These are phyloP conservation scores for Chascanopsetta lugubris DNA, from an alignment of 2,113 vertebrate genomes.

Conservation along the genomic window DNA sequence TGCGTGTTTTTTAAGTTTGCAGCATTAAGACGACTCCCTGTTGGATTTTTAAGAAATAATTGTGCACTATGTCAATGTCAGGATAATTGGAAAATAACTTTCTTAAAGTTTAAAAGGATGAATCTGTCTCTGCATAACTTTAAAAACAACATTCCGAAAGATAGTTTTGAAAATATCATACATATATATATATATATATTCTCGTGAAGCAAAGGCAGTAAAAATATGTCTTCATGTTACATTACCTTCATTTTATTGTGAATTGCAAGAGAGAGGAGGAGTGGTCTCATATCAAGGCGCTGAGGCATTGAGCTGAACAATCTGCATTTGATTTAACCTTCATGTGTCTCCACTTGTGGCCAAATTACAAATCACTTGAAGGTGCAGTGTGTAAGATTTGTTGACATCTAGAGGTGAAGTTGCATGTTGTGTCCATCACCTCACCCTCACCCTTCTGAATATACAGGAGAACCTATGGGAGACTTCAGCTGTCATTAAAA, in stretches of 20 bases:
- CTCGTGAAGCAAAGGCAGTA: neutral
- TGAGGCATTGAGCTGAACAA: too few species aligned
- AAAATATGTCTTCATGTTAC: too few species aligned
- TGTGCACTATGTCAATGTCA: neutral
- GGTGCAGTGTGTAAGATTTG: too few species aligned
- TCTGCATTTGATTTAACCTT: neutral
- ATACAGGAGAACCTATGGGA: too few species aligned
- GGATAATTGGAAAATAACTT: neutral
- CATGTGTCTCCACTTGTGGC: constrained; percentile 7
- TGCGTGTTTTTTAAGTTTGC: neutral
- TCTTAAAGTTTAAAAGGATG: too few species aligned
- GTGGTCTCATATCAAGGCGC: neutral
- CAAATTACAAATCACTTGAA: constrained; percentile 9
- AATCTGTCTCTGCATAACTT: too few species aligned
- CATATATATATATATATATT: neutral
- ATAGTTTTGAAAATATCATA: neutral
- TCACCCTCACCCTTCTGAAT: too few species aligned
- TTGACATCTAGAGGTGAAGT: too few species aligned
- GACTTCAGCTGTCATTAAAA: too few species aligned
- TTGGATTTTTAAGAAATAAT: neutral
- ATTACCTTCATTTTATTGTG: too few species aligned
- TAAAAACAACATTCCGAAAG: neutral
- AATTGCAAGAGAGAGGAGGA: neutral
- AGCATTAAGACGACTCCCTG: neutral
- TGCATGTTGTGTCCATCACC: too few species aligned